Evolutionary conservation across 2,797 vertebrate genomes (phyloP).

Genomic region (Sparus aurata): DNA sequence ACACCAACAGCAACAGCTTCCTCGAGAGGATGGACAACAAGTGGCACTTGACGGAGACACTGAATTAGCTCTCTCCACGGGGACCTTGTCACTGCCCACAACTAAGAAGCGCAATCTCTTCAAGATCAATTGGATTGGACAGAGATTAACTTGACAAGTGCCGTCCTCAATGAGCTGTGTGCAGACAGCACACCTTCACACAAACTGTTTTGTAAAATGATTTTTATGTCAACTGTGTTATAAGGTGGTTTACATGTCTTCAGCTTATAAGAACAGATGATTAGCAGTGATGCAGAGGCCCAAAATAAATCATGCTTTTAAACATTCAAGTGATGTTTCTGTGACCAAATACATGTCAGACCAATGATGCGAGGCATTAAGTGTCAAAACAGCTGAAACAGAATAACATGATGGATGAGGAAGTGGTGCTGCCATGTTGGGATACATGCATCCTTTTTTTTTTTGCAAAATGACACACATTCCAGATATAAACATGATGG

Average conservation of each 20-base stretch:
- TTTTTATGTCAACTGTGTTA: constrained; percentile 32
- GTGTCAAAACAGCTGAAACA: constrained; percentile 32
- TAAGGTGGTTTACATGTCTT: constrained; percentile 21
- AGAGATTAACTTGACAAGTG: constrained; percentile 80
- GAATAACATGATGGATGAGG: constrained; percentile 51
- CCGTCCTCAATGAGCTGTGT: constrained; percentile 56
- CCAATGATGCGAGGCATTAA: constrained; percentile 35
- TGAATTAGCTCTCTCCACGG: constrained; percentile 66
- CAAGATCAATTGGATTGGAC: constrained; percentile 84
- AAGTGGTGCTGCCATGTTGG: constrained; percentile 22
- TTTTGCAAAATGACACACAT: constrained; percentile 45
- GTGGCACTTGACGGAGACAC: constrained; percentile 55
- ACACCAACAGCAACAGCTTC: constrained; percentile 52
- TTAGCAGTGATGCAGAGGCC: constrained; percentile 8
- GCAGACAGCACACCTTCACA: constrained; percentile 21
- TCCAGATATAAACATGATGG: constrained; percentile 63
- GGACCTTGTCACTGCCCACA: constrained; percentile 68
- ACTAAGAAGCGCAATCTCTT: constrained; percentile 82
- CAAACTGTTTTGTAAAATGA: constrained; percentile 23
- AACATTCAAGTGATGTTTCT: constrained; percentile 24
- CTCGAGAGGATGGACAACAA: constrained; percentile 63
- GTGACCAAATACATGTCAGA: constrained; percentile 30
- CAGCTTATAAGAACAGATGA: constrained; percentile 22
- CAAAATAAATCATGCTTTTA: constrained; percentile 33
- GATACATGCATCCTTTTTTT: constrained; percentile 26